These are phyloP conservation scores for Drosophila grimshawi DNA, from an alignment of 1,140 invertebrate genomes.

Conservation along the genomic window DNA sequence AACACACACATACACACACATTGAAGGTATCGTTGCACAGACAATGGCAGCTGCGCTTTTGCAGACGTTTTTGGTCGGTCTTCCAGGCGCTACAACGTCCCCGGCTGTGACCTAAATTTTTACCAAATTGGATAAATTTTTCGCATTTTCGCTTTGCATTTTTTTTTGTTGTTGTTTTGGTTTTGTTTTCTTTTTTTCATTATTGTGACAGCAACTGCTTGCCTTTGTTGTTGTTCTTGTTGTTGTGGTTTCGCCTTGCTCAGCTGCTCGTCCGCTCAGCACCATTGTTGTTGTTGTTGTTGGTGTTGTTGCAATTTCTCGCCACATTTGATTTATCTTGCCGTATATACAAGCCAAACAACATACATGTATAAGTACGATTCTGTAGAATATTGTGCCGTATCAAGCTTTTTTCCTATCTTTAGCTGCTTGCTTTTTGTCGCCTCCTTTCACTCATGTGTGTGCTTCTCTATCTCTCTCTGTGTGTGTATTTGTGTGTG, in stretches of 20 bases:
- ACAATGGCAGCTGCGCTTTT: conserved; percentile 73
- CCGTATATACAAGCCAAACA: conserved; percentile 68
- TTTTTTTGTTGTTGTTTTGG: conserved; percentile 22
- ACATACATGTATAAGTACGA: conserved; percentile 33
- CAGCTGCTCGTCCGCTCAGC: conserved; percentile 24
- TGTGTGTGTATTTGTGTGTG: background rate
- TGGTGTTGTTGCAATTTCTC: conserved; percentile 80
- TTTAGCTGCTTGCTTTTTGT: conserved; percentile 48
- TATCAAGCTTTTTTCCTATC: conserved; percentile 60
- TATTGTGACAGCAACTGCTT: conserved; percentile 39
- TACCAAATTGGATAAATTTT: conserved; percentile 84
- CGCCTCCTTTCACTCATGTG: conserved; percentile 9
- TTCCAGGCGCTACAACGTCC: conserved; percentile 55
- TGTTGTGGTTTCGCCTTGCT: conserved; percentile 28
- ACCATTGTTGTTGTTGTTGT: conserved; percentile 17
- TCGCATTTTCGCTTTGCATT: conserved; percentile 78
- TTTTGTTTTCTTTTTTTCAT: conserved; percentile 33
- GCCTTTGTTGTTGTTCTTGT: conserved; percentile 13
- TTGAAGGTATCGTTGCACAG: conserved; percentile 17
- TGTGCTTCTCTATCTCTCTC: background rate
- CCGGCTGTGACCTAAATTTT: conserved; percentile 83
- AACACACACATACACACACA: conserved; percentile 24
- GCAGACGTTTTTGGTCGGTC: conserved; percentile 51
- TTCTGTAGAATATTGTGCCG: conserved; percentile 55
- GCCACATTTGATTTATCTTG: conserved; percentile 83